These are phyloP conservation scores for Dasypolia templi DNA, from an alignment of 2,888 invertebrate species.

Conservation along the genomic window DNA sequence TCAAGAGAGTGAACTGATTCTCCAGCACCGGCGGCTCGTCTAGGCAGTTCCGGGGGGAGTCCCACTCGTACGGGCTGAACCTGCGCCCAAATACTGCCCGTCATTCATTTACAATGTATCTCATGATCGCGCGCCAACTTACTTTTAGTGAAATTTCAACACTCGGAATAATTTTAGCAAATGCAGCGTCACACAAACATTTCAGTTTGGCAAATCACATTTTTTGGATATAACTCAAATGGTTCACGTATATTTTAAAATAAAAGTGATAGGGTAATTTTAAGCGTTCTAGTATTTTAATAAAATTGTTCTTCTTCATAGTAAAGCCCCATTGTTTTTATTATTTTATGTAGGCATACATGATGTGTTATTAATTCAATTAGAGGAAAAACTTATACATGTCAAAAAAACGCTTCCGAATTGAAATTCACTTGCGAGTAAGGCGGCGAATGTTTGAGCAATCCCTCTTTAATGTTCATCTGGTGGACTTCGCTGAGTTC, in stretches of 20 bases:
- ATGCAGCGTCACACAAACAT: conserved; percentile 1
- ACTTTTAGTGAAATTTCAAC: conserved; percentile 55
- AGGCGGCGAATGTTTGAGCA: conserved; percentile 71
- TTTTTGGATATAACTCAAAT: conserved; percentile 5
- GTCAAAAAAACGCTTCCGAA: conserved; percentile 58
- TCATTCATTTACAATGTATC: conserved; percentile 72
- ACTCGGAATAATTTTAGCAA: conserved; percentile 20
- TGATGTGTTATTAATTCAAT: conserved; percentile 62
- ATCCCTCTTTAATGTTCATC: conserved; percentile 73
- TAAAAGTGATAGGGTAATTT: not conserved
- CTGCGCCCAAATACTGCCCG: conserved; percentile 90
- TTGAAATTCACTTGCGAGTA: conserved; percentile 68
- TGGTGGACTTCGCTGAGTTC: conserved; percentile 88
- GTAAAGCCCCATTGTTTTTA: not conserved
- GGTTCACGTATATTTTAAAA: not conserved
- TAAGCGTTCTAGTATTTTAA: not conserved
- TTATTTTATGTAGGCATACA: not conserved
- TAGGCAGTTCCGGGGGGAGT: conserved; percentile 96
- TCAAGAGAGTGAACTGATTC: conserved; percentile 97
- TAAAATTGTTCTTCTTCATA: not conserved
- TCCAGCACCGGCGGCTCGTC: conserved; percentile 96
- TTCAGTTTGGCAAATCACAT: conserved; percentile 7
- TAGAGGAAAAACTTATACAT: conserved; percentile 48
- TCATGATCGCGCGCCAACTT: conserved; percentile 54
- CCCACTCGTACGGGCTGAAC: conserved; percentile 98